phyloP scores from a whole-genome alignment of 1,140 invertebrate genomes.

The Formica exsecta region DNA sequence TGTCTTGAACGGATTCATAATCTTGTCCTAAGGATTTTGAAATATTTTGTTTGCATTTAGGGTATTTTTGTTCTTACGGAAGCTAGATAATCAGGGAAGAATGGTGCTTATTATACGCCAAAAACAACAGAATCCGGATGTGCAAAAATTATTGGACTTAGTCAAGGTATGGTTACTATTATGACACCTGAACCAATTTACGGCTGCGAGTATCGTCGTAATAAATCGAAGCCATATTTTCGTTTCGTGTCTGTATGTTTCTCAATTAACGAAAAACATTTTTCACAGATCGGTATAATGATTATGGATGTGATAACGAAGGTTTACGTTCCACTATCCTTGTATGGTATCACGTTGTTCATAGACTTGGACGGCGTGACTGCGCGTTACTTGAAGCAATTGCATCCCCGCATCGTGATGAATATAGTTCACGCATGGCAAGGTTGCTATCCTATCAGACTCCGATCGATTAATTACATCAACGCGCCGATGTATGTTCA shows the following conservation, averaged over 20 bases:
- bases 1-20: too few species aligned
- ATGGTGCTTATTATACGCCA: constrained; percentile 88
- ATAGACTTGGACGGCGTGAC: constrained; percentile 88
- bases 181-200: background rate
- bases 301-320: constrained; percentile 87
- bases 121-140: constrained; percentile 87
- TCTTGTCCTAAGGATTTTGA: background rate
- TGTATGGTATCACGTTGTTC: constrained; percentile 88
- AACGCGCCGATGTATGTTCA: constrained; percentile 91
- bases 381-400: constrained; percentile 88
- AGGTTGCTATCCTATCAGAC: constrained; percentile 90
- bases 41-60: constrained; percentile 74
- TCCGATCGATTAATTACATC: constrained; percentile 90
- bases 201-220: background rate
- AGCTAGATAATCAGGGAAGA: constrained; percentile 85
- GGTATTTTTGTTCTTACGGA: constrained; percentile 88
- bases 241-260: background rate
- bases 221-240: background rate
- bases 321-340: constrained; percentile 86
- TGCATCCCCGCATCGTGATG: constrained; percentile 88
- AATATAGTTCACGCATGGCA: constrained; percentile 89
- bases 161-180: constrained; percentile 85
- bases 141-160: constrained; percentile 87
- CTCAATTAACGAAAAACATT: background rate
- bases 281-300: constrained; percentile 86